These are phyloP conservation scores for Drosophila pallidifrons DNA, from an alignment of 1,140 invertebrate genomes.

Conservation along the genomic window DNA sequence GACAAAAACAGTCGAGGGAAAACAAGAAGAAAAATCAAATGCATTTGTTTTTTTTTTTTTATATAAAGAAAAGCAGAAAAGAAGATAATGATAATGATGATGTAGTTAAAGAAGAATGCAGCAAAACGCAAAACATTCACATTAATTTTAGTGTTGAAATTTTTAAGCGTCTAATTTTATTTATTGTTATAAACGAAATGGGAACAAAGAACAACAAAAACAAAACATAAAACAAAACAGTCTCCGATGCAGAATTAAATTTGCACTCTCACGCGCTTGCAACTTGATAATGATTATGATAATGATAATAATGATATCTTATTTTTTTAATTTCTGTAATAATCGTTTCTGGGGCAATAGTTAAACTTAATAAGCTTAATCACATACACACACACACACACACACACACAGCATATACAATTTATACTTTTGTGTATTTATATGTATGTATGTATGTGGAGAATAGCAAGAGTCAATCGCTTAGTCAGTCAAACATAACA, in stretches of 20 bases:
- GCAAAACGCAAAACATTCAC: constrained; percentile 68
- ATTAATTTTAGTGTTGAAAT: constrained; percentile 75
- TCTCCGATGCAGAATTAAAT: constrained; percentile 37
- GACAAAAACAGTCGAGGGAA: background rate
- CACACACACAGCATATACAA: constrained; percentile 11
- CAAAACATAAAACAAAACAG: background rate
- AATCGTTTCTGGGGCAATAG: constrained; percentile 43
- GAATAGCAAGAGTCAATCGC: constrained; percentile 45
- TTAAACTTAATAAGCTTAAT: constrained; percentile 52
- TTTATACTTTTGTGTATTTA: constrained; percentile 10
- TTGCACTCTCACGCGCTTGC: constrained; percentile 66
- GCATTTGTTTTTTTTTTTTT: constrained; percentile 33
- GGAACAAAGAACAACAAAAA: constrained; percentile 15
- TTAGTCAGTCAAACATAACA: constrained; percentile 42
- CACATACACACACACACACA: constrained; percentile 26
- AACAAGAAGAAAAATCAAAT: constrained; percentile 22
- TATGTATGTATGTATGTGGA: constrained; percentile 14
- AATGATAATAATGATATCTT: background rate
- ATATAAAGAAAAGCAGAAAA: constrained; percentile 12
- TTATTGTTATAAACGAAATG: constrained; percentile 42
- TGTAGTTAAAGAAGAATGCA: constrained; percentile 22
- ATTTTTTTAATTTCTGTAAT: constrained; percentile 16
- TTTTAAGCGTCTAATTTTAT: constrained; percentile 43
- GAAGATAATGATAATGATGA: constrained; percentile 2
- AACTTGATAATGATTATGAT: background rate